Evolutionary conservation across 1,140 invertebrate genomes (phyloP).

Genomic region (Drosophila sturtevanti): DNA sequence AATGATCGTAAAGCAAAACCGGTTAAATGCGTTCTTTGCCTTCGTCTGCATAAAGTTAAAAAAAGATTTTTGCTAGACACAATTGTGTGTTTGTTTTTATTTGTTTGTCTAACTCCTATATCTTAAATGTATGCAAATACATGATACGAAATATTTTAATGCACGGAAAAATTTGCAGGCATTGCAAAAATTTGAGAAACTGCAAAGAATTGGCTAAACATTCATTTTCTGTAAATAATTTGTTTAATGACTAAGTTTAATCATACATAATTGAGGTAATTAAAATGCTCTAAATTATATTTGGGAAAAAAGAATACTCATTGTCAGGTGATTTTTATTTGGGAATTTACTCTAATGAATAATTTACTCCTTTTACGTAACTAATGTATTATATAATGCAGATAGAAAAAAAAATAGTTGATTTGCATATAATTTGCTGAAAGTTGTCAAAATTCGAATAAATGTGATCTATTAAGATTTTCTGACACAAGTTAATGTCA

Average conservation of each 20-base stretch:
- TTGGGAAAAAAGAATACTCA: not conserved
- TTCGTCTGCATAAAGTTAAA: slow-evolving; percentile 19
- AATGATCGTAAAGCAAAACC: slow-evolving; percentile 37
- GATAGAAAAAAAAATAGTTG: too few relatives aligned
- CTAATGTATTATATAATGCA: too few relatives aligned
- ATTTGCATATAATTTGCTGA: too few relatives aligned
- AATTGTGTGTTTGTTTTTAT: not conserved
- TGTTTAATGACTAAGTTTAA: not conserved
- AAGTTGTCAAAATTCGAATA: too few relatives aligned
- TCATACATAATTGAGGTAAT: not conserved
- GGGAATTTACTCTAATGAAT: not conserved
- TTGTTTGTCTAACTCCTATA: not conserved
- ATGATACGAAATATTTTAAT: not conserved
- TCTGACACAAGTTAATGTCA: not conserved
- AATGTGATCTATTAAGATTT: too few relatives aligned
- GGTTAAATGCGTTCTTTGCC: slow-evolving; percentile 42
- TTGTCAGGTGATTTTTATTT: not conserved
- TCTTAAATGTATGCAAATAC: slow-evolving; percentile 7
- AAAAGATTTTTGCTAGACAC: slow-evolving; percentile 8
- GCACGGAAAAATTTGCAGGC: not conserved
- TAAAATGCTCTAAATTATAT: not conserved
- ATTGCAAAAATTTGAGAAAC: not conserved
- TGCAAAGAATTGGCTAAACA: not conserved
- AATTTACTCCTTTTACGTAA: not conserved
- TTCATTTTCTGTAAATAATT: not conserved